phyloP scores from a whole-genome alignment of 2,888 invertebrate species.

The Thecocarcelia acutangulata region DNA sequence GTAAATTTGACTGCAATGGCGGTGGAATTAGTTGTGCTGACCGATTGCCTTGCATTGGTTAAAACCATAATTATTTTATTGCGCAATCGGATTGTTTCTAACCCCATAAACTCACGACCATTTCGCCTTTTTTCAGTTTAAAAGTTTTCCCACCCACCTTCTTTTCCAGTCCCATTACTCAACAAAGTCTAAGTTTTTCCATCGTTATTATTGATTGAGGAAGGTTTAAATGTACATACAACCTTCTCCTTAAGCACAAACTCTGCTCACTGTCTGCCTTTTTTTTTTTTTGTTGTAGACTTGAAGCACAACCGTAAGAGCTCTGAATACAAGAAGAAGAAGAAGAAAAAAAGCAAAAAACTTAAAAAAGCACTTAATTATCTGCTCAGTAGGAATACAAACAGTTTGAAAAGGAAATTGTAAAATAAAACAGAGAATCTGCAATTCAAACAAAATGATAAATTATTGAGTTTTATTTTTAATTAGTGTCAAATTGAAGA shows the following conservation, averaged over 20 bases:
- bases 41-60: too few species aligned
- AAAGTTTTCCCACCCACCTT: conserved; percentile 33
- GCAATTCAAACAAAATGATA: conserved; percentile 48
- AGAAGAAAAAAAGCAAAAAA: conserved; percentile 1
- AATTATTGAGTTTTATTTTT: conserved; percentile 64
- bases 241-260: conserved; percentile 9
- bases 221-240: conserved; percentile 15
- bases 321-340: conserved; percentile 13
- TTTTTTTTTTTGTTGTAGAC: background rate
- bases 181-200: conserved; percentile 23
- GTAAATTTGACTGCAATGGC: too few species aligned
- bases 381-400: conserved; percentile 23
- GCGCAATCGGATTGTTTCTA: too few species aligned
- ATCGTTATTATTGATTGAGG: conserved; percentile 30
- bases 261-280: conserved; percentile 17
- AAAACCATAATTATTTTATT: too few species aligned
- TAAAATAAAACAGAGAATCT: conserved; percentile 15
- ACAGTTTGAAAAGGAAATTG: conserved; percentile 53
- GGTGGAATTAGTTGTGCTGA: too few species aligned
- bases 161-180: background rate
- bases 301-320: background rate
- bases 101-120: background rate
- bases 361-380: conserved; percentile 16
- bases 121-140: background rate
- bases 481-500: conserved; percentile 59